These are phyloP conservation scores for Hydroisotoma schaefferi DNA, from an alignment of 2,888 invertebrate genomes.

Conservation along the genomic window DNA sequence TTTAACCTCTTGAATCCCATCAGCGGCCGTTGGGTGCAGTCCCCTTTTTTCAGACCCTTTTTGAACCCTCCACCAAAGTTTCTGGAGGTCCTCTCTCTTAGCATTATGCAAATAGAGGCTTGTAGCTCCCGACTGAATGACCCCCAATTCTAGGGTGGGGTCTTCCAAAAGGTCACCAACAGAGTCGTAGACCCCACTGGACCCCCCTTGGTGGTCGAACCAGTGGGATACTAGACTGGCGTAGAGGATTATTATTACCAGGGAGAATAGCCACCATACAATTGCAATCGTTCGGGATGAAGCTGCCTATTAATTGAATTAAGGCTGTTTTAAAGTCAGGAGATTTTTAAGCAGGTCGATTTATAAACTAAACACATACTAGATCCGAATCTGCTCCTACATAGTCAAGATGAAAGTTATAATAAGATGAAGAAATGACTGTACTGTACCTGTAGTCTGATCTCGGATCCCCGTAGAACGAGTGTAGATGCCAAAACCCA, in stretches of 20 bases:
- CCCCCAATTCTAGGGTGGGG: slow-evolving; percentile 42
- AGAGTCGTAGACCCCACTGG: slow-evolving; percentile 14
- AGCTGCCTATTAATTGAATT: slow-evolving; percentile 31
- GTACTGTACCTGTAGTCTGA: slow-evolving; percentile 32
- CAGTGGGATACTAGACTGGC: slow-evolving; percentile 45
- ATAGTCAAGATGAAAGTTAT: too few species aligned
- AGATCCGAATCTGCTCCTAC: too few species aligned
- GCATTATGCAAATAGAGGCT: slow-evolving; percentile 42
- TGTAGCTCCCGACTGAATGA: slow-evolving; percentile 42
- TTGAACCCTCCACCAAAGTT: slow-evolving; percentile 47
- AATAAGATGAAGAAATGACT: neutral
- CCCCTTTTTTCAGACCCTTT: slow-evolving; percentile 26
- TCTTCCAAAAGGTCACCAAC: slow-evolving; percentile 35
- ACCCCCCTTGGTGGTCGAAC: slow-evolving; percentile 43
- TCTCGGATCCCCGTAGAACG: slow-evolving; percentile 44
- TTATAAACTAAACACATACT: too few species aligned
- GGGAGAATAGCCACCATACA: slow-evolving; percentile 47
- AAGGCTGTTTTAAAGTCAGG: neutral
- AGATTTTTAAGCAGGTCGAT: neutral
- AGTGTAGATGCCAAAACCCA: slow-evolving; percentile 46
- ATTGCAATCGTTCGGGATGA: slow-evolving; percentile 45
- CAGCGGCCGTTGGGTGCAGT: slow-evolving; percentile 21
- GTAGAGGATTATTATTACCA: slow-evolving; percentile 43
- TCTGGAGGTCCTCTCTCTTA: slow-evolving; percentile 43
- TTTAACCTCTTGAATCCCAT: slow-evolving; percentile 40